Conservation (phyloP, 2,888 invertebrate genomes). For the Isotomurus palustris region DNA sequence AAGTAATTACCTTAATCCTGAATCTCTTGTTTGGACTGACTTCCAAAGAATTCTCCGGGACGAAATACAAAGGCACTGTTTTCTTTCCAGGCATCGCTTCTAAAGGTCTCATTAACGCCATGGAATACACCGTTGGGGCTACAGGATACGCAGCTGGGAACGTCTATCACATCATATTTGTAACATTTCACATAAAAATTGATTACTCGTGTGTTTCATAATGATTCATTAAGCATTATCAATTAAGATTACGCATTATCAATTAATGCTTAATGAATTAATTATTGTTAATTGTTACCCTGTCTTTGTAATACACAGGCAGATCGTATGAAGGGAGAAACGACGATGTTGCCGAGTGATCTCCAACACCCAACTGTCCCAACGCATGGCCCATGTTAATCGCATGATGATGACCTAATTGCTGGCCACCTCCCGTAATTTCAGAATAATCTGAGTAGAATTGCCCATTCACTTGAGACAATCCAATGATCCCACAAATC, state of each 20-base stretch:
- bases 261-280: no score
- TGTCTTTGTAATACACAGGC: slow-evolving; percentile 5
- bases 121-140: slow-evolving; percentile 30
- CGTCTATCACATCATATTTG: no score
- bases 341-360: background rate
- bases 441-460: slow-evolving; percentile 8
- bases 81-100: slow-evolving; percentile 41
- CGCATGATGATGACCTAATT: no score
- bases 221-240: no score
- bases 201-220: no score
- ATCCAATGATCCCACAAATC: no score
- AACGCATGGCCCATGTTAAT: no score
- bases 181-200: no score
- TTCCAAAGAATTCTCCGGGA: slow-evolving; percentile 36
- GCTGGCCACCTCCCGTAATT: background rate
- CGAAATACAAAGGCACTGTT: slow-evolving; percentile 38
- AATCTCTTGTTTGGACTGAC: slow-evolving; percentile 16
- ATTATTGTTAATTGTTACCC: background rate
- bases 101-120: slow-evolving; percentile 39
- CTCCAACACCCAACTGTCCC: no score
- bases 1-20: background rate
- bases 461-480: background rate
- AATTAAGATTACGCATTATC: no score
- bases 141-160: slow-evolving; percentile 34
- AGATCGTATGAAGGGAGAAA: slow-evolving; percentile 1